Conservation (phyloP, 2,797 vertebrate species). For the Allobates femoralis region DNA sequence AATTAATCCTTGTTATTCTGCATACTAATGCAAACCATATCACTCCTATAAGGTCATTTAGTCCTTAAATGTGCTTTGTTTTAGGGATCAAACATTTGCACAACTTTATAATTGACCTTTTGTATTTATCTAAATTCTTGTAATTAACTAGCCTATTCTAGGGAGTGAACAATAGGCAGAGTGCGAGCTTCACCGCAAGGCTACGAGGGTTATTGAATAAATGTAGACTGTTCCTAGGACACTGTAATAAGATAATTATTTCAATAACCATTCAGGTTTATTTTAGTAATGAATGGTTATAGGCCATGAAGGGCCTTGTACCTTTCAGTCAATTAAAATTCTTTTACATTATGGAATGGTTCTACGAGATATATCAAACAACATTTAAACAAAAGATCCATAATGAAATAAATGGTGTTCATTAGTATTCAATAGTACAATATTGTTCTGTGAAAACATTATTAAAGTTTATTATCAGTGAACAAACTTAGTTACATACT, state of each 20-base stretch:
- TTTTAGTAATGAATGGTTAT: conserved; percentile 15
- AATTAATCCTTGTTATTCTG: background rate
- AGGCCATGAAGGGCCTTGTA: background rate
- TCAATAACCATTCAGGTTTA: conserved; percentile 9
- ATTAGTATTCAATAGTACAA: background rate
- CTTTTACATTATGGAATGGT: background rate
- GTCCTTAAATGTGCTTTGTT: background rate
- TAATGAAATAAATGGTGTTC: background rate
- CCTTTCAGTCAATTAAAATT: conserved; percentile 3
- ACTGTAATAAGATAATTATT: background rate
- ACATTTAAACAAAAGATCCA: background rate
- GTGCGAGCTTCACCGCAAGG: background rate
- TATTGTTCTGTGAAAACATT: background rate
- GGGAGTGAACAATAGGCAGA: background rate
- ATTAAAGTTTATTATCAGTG: background rate
- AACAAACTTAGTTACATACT: background rate
- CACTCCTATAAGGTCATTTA: background rate
- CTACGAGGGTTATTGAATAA: background rate
- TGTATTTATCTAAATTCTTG: background rate
- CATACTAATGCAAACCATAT: background rate
- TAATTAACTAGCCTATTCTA: conserved; percentile 1
- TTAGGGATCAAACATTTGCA: background rate
- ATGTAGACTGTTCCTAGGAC: background rate
- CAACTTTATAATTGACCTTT: conserved; percentile 6
- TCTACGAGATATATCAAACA: background rate